Percentiles rank a stretch among this genome's conserved stretches.
These are phyloP conservation scores for Hippocampus mohnikei DNA, from an alignment of 2,113 vertebrate genomes.

Conservation along the genomic window DNA sequence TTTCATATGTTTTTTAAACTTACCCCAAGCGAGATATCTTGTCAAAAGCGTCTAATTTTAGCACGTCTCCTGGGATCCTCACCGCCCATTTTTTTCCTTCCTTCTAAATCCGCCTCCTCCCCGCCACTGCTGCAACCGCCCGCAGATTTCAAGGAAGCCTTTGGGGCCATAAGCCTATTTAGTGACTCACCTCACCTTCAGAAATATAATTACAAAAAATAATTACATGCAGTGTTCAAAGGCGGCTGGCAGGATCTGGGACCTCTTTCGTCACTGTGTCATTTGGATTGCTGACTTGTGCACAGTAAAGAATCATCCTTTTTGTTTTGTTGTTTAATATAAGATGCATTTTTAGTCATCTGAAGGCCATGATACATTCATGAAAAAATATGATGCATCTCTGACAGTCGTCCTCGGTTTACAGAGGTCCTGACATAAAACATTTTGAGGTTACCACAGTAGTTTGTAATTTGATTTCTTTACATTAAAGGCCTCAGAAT, in stretches of 20 bases:
- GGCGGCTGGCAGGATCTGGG: constrained; percentile 10
- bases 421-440: background rate
- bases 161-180: constrained; percentile 21
- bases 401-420: background rate
- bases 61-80: constrained; percentile 23
- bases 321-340: background rate
- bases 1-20: background rate
- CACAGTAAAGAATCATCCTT: background rate
- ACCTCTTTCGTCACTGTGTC: background rate
- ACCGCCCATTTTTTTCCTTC: constrained; percentile 10
- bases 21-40: constrained; percentile 11
- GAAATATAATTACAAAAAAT: constrained; percentile 55
- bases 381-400: background rate
- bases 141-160: constrained; percentile 35
- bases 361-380: background rate
- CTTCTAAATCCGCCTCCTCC: background rate
- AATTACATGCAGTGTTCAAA: constrained; percentile 64
- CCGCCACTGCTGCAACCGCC: constrained; percentile 23
- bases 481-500: background rate
- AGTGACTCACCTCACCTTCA: constrained; percentile 48
- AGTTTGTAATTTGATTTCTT: background rate
- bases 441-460: background rate
- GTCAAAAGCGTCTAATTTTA: constrained; percentile 48
- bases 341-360: background rate
- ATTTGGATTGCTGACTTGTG: background rate